Base-by-base conservation (phyloP, 2,113 vertebrate species). In the Tamias sibiricus region DNA sequence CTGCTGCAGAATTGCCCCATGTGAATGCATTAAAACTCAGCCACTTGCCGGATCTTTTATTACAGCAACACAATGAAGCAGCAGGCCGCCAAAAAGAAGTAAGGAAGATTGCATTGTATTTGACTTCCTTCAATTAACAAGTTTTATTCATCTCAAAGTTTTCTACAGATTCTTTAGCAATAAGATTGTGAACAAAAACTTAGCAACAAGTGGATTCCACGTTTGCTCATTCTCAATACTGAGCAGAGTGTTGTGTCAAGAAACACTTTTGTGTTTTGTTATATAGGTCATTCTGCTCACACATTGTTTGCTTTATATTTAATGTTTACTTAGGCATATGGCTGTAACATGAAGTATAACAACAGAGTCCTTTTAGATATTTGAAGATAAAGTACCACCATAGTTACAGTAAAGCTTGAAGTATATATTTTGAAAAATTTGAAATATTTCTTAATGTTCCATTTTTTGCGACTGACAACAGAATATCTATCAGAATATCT, bases 101-200 rank as follows among this genome's bases (percentile, higher is more conserved):
- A 2, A 96, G 90, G 90, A 91, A 90, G 89, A 57, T 4, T 20
- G 77, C 64, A 91, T 94, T 97, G 20, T 28, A n/a, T 20, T 95
- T 32, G 64, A 19, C 71, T 75, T 98, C 96, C 88, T 10, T 97
- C 40, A 89, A 89, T 92, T 97, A 96, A 82, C 71, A 82, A 49
- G 26, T 95, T 87, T 95, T 90, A 94, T 96, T 87, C 69, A 74
- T 71, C 44, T 87, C 72, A 0, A 0, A 80, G 40, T 91, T 97
- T 68, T 91, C 13, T 77, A 6, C 69, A 79, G 96, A 72, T 35
- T 10, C 49, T 54, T 62, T 4, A 11, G 95, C 87, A 94, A 66
- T 54, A 49, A 44, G 17, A 6, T n/a, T 76, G 20, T 47, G 80
- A 49, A n/a, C 40, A 26, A 90, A 16, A 59, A 69, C 85, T 93